Base-by-base conservation (phyloP, 2,797 vertebrate genomes). In the Rachycentron canadum region DNA sequence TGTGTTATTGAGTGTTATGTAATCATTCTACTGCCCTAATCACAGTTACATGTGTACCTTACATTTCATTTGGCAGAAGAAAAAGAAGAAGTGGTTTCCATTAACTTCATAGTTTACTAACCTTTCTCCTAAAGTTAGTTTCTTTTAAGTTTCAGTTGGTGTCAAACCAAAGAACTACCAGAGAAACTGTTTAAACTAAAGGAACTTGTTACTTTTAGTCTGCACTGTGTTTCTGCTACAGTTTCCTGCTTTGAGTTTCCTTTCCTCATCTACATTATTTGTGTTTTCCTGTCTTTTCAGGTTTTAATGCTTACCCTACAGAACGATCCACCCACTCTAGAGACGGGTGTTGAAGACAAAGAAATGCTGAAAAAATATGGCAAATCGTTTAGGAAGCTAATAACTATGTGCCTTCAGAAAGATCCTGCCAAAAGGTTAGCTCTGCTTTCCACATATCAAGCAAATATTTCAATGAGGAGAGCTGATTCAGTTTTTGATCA, bases 341-440 rank as follows among this genome's bases (percentile, higher is more conserved):
- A 99, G 86, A 99, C 97, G 0, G 97, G 97, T n/a, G 86, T 99
- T 53, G 97, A 99, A 85, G 97, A 99, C 94, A 99, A 99, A 90
- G 97, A 99, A 86, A 95, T 96, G 95, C 94, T 97, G 65, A 98
- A 99, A 91, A 99, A 97, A 91, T 98, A 99, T 16, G 98, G 97
- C 82, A 99, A 99, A 95, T 99, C 97, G 23, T 98, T 99, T 95
- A 96, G 98, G 91, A 99, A 99, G 94, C 92, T 99, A 78, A 98
- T 99, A 92, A 96, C 96, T 65, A 94, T 97, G 94, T 99, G 97
- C 95, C 98, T 99, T 95, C 98, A 99, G 90, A 99, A 99, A 95
- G 98, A 99, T 88, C 98, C 98, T 87, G 96, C 96, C 74, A 99
- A 99, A 93, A 98, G 98, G 98, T 99, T 93, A 76, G 95, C 16